Evolutionary conservation across 2,797 vertebrate genomes (phyloP).

Genomic region (Cottoperca gobio): DNA sequence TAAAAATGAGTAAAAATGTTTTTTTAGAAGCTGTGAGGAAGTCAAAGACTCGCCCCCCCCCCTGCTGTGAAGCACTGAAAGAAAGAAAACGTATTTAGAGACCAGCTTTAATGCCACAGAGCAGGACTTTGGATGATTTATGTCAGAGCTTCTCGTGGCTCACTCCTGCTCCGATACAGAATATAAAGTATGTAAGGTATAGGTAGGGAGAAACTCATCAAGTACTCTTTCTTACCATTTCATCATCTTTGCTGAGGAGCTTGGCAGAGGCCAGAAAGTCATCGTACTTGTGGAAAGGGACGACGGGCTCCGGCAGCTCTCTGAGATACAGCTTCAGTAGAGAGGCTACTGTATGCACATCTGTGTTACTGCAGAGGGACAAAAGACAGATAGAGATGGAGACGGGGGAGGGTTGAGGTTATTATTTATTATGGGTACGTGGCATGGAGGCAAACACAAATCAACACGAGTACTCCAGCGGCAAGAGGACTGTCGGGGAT

Average conservation of each 20-base stretch:
- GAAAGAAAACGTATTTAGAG: slow-evolving; percentile 46
- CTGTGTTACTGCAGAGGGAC: slow-evolving; percentile 88
- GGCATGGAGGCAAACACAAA: slow-evolving; percentile 10
- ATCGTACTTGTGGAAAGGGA: slow-evolving; percentile 94
- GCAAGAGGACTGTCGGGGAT: neutral
- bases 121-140: neutral
- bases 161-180: neutral
- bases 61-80: neutral
- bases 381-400: neutral
- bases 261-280: slow-evolving; percentile 95
- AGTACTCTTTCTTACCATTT: slow-evolving; percentile 87
- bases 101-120: slow-evolving; percentile 14
- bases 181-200: neutral
- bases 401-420: neutral
- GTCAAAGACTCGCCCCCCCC: neutral
- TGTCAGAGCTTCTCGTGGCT: neutral
- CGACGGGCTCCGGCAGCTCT: slow-evolving; percentile 95
- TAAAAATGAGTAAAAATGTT: neutral
- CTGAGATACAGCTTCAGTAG: slow-evolving; percentile 96
- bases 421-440: slow-evolving; percentile 3
- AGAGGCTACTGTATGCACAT: slow-evolving; percentile 97
- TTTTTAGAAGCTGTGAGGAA: slow-evolving; percentile 1
- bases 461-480: slow-evolving; percentile 1
- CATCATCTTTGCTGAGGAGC: slow-evolving; percentile 92
- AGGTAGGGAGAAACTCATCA: neutral